Evolutionary conservation across 2,797 vertebrate genomes (phyloP), one percentile per base, ranked within the genome.

Genomic region (Paramormyrops hopkinsi): DNA sequence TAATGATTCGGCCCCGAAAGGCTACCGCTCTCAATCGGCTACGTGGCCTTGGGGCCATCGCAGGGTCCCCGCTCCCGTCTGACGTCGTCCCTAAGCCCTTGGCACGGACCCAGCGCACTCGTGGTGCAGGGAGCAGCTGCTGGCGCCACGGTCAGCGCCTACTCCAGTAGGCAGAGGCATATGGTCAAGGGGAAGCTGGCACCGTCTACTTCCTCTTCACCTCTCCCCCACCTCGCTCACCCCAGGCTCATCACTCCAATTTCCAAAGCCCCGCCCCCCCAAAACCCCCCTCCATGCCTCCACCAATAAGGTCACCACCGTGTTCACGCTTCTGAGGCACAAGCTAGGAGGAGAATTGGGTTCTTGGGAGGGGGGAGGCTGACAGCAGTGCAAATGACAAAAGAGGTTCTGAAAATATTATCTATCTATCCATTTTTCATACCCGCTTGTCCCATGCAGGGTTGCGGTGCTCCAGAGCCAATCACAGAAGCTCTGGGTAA

Each of bases 111-210:
- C 95, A 94, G 94, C 94, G 92, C 37, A 5, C 88, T 88, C 17
- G 79, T 85, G 56, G 69, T 89, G 91, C 93, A 91, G 48, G 86
- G 91, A 96, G 94, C 97, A 97, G 96, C 96, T 97, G 96, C 95
- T 96, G 93, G 95, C 96, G 93, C 96, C 94, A 90, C 93, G 90
- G 94, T 95, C 94, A 93, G 90, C 94, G 92, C 92, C 92, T 93
- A 37, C 91, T 94, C 93, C 95, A 91, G 93, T 93, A 93, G 93
- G 95, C 94, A 90, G 91, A 93, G 95, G 95, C 97, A 98, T 97
- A 97, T 97, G 97, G 96, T 95, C 92, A 92, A 95, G 94, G 93
- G 85, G 51, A 59, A 95, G 93, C 95, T 97, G 97, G 97, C 97
- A 96, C 87, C 11, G 29, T 89, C 91, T 87, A 92, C 94, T 97